Conservation (phyloP, 2,797 vertebrate species). For the Lacerta bilineata region DNA sequence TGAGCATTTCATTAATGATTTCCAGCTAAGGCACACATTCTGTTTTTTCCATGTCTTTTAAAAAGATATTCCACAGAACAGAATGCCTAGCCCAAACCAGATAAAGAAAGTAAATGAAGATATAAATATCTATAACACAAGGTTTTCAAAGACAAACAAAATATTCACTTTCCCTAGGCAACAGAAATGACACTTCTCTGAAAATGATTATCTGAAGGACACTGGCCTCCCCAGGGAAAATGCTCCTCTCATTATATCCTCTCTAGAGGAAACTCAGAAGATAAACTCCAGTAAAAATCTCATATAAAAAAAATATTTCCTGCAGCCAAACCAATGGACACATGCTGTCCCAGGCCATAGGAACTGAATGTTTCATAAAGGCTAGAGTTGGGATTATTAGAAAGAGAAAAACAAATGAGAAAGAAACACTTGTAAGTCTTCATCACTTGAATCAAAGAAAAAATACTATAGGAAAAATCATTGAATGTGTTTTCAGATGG, state of each 20-base stretch:
- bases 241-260: neutral
- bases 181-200: neutral
- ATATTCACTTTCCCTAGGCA: rapidly evolving
- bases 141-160: neutral
- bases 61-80: neutral
- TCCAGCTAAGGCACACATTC: neutral
- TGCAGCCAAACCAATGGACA: conserved; percentile 15
- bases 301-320: neutral
- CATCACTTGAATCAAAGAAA: rapidly evolving
- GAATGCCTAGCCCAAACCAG: neutral
- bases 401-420: conserved; percentile 12
- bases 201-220: neutral
- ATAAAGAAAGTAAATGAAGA: conserved; percentile 7
- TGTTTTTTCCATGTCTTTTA: neutral
- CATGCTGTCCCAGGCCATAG: neutral
- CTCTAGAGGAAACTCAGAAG: neutral
- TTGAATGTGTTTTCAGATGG: neutral
- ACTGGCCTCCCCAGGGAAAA: neutral
- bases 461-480: neutral
- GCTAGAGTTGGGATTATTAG: neutral
- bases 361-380: neutral
- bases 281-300: conserved; percentile 3
- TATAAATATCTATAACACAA: neutral
- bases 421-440: conserved; percentile 35
- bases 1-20: neutral